Conservation (phyloP, 2,888 invertebrate species). For the Sinotaia quadrata region DNA sequence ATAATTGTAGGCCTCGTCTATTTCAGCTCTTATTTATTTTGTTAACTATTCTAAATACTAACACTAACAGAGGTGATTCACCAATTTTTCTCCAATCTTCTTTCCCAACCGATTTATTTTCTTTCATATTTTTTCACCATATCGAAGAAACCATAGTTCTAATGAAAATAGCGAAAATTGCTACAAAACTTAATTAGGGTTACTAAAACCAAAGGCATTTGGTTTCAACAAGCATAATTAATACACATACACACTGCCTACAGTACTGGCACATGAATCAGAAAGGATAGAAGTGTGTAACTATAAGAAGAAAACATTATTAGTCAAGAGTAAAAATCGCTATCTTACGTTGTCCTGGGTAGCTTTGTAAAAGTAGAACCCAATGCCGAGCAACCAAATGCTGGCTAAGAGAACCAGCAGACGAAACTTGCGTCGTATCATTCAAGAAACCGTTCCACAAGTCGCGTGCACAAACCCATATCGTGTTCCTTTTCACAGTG, state of each 20-base stretch:
- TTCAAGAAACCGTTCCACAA: conserved; percentile 31
- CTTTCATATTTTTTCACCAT: too few species aligned
- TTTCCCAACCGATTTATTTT: too few species aligned
- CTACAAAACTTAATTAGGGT: neutral
- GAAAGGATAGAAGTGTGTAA: neutral
- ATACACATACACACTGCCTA: neutral
- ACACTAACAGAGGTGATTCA: too few species aligned
- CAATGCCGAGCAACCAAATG: conserved; percentile 57
- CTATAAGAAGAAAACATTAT: neutral
- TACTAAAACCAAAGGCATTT: neutral
- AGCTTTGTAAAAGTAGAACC: conserved; percentile 52
- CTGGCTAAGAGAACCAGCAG: conserved; percentile 58
- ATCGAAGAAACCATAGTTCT: neutral
- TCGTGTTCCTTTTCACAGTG: conserved; percentile 14
- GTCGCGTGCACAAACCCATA: conserved; percentile 26
- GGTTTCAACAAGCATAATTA: neutral
- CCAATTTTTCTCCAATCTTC: too few species aligned
- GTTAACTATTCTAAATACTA: too few species aligned
- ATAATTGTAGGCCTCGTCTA: too few species aligned
- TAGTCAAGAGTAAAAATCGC: neutral
- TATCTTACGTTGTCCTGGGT: conserved; percentile 45
- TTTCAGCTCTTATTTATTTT: too few species aligned
- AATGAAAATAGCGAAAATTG: neutral
- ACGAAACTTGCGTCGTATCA: conserved; percentile 61
- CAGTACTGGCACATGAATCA: neutral